Evolutionary conservation across 2,888 invertebrate genomes (phyloP).

Genomic region (Agriotes lineatus): DNA sequence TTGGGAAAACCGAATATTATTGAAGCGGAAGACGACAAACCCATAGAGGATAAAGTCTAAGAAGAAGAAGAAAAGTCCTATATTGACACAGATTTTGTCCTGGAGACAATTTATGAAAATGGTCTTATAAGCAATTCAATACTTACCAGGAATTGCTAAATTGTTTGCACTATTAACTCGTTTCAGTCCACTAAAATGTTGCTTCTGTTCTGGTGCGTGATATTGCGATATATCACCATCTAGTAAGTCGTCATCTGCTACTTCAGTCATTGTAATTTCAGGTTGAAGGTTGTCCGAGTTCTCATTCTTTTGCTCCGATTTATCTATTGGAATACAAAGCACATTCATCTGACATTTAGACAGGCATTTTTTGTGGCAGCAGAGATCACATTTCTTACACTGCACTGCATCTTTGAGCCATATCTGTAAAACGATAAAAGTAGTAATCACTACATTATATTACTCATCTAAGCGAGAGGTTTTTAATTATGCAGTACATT

Average conservation of each 20-base stretch:
- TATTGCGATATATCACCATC: slow-evolving; percentile 62
- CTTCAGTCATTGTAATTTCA: slow-evolving; percentile 68
- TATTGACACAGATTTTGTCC: no score
- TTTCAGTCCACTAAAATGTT: slow-evolving; percentile 68
- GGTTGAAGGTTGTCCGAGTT: slow-evolving; percentile 59
- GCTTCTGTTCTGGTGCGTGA: slow-evolving; percentile 55
- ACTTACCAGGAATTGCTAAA: slow-evolving; percentile 72
- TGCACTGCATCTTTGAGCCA: slow-evolving; percentile 97
- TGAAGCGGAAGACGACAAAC: no score
- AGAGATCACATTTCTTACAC: slow-evolving; percentile 89
- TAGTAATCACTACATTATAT: no score
- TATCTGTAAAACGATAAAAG: slow-evolving; percentile 80
- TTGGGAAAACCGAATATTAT: no score
- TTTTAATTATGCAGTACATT: no score
- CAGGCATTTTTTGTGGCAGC: slow-evolving; percentile 96
- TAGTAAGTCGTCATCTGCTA: slow-evolving; percentile 55
- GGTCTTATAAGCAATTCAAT: no score
- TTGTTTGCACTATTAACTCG: slow-evolving; percentile 80
- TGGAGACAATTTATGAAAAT: no score
- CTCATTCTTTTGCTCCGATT: slow-evolving; percentile 50
- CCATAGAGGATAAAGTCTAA: no score
- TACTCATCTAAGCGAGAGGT: no score
- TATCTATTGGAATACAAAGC: slow-evolving; percentile 49
- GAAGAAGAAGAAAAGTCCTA: no score
- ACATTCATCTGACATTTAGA: slow-evolving; percentile 81